Conservation (phyloP, 2,113 vertebrate species). For the Apus apus region DNA sequence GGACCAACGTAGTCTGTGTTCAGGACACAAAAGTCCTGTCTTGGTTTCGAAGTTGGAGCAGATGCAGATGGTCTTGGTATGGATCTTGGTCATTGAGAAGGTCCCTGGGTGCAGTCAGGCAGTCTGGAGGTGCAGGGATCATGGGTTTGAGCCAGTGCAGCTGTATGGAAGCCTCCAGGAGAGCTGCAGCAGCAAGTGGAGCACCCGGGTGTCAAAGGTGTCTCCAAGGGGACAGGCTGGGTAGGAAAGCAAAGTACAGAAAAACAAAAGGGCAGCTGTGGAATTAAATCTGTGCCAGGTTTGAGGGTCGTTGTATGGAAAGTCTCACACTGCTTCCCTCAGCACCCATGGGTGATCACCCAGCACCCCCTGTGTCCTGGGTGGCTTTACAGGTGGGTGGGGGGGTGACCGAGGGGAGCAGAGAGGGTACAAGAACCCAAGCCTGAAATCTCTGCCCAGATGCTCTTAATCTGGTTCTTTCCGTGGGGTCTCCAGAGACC, state of each 20-base stretch:
- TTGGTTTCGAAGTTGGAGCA: not conserved
- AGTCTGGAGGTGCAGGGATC: not conserved
- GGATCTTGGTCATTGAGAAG: not conserved
- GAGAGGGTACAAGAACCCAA: not conserved
- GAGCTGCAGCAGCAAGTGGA: not conserved
- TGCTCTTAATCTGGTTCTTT: not conserved
- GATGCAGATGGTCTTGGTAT: not conserved
- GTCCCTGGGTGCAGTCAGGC: not conserved
- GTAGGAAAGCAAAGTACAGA: not conserved
- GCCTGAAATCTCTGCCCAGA: not conserved
- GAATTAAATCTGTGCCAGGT: not conserved
- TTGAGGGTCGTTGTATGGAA: too few species aligned
- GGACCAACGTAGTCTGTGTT: accelerated
- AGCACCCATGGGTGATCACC: not conserved
- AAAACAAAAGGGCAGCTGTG: not conserved
- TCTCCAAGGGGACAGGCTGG: not conserved
- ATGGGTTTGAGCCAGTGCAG: not conserved
- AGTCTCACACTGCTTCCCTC: not conserved
- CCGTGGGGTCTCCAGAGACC: not conserved
- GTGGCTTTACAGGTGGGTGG: not conserved
- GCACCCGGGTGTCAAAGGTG: too few species aligned
- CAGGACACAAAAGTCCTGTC: accelerated
- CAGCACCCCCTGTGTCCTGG: not conserved
- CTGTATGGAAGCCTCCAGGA: not conserved
- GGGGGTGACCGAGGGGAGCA: not conserved